Base-by-base conservation (phyloP, 2,113 vertebrate genomes). In the Maccullochella peelii region DNA sequence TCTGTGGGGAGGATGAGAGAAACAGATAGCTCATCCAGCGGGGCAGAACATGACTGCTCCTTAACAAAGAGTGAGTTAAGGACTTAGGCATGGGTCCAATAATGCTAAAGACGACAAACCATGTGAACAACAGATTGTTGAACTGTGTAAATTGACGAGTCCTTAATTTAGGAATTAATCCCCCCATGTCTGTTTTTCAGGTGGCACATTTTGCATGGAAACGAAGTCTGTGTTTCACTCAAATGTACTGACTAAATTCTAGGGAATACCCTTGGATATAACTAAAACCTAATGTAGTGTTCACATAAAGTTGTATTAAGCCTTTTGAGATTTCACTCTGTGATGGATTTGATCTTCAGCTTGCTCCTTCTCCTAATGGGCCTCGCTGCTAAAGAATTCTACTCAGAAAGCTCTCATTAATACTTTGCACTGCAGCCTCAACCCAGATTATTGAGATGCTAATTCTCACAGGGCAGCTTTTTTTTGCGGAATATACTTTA, bases 1-100 rank as follows among this genome's bases (percentile, higher is more conserved):
- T 92, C 98, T 99, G 92, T 57, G 63, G 79, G 91, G 77, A 88
- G 80, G 84, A 74, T 1, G 47, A 86, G 59, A 72, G 33, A 33
- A 18, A 70, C 38, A 40, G 25, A 75, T 44, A 36, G 18, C 40
- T 89, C 72, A 86, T 21, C 72, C 55, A 86, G 58, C 16, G 55
- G 71, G 4, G 77, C 83, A 82, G 63, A 88, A 85, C 85, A 67
- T 42, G 63, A 79, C 66, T 36, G 54, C n/a, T 73, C 27, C 49
- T 73, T 67, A 8, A 73, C 4, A 55, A 55, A 73, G 44, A 74
- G 61, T 16, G 70, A 87, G 44, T 63, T 65, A 25, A 61, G 25
- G 25, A 58, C 38, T 44, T 5, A 25, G 84, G 67, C 30, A 23
- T 10, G n/a, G 20, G 2, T 79, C 84, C 62, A 85, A 47, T 1